A percentile compares a stretch with the other conserved stretches of the same genome.
Conservation (phyloP, 2,888 invertebrate species). For the Hecatera dysodea region DNA sequence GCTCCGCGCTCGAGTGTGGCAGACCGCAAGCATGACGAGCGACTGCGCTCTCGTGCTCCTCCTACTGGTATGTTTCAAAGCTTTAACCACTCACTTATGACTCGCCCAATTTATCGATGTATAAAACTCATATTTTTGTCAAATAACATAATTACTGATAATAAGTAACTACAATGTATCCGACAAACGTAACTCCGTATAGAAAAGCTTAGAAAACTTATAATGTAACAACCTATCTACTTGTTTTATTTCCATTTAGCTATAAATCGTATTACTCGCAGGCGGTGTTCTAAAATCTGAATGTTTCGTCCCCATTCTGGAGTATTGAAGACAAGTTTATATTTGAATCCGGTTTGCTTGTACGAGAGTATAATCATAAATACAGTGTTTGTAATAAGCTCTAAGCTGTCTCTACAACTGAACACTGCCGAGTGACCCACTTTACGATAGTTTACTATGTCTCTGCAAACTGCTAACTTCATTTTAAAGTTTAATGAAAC, state of each 20-base stretch:
- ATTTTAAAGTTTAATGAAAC: slow-evolving; percentile 1
- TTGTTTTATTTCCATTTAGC: slow-evolving; percentile 39
- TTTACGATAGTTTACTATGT: slow-evolving; percentile 52
- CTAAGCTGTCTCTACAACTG: slow-evolving; percentile 57
- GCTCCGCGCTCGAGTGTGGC: slow-evolving; percentile 90
- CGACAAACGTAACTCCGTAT: neutral
- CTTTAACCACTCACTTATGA: slow-evolving; percentile 24
- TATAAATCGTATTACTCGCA: slow-evolving; percentile 42
- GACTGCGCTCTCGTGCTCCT: slow-evolving; percentile 86
- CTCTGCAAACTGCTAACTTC: slow-evolving; percentile 6
- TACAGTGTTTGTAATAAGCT: slow-evolving; percentile 66
- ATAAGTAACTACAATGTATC: neutral
- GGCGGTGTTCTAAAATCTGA: slow-evolving; percentile 55
- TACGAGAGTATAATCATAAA: slow-evolving; percentile 65
- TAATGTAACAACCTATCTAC: slow-evolving; percentile 8
- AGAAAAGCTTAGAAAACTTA: slow-evolving; percentile 29
- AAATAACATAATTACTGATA: slow-evolving; percentile 8
- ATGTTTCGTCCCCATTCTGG: slow-evolving; percentile 62
- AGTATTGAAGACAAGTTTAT: slow-evolving; percentile 64
- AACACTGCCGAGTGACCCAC: slow-evolving; percentile 62
- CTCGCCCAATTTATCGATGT: slow-evolving; percentile 4
- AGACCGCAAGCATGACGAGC: slow-evolving; percentile 90
- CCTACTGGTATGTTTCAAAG: slow-evolving; percentile 81
- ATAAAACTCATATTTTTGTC: neutral
- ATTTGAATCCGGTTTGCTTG: slow-evolving; percentile 66